A percentile compares a stretch with the other conserved stretches of the same genome.
Conservation (phyloP, 2,113 vertebrate genomes). For the Petrocephalus zakoni region DNA sequence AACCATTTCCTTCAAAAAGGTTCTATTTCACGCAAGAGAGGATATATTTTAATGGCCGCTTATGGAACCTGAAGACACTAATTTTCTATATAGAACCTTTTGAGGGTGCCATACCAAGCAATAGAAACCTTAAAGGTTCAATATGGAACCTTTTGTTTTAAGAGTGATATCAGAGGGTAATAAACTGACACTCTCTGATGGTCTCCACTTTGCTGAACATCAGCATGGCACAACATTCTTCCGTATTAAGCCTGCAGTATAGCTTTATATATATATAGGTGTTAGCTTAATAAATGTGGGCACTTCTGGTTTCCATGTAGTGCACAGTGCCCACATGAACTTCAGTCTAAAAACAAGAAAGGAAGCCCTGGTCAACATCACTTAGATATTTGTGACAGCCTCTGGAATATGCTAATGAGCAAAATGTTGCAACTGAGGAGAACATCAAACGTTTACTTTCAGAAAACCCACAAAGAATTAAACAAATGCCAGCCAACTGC, state of each 20-base stretch:
- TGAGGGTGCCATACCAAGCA: no score
- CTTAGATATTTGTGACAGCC: background rate
- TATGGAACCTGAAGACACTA: no score
- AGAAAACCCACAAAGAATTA: background rate
- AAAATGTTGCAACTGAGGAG: no score
- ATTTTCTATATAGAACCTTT: no score
- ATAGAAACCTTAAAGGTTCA: no score
- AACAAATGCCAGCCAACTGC: background rate
- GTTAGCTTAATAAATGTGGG: background rate
- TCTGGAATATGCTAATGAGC: background rate
- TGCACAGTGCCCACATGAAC: background rate
- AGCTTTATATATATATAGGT: background rate
- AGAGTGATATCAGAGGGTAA: background rate
- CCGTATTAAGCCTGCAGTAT: background rate
- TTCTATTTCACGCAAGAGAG: no score
- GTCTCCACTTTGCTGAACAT: background rate
- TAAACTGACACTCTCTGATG: background rate
- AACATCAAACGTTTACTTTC: constrained; percentile 3
- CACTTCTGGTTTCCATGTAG: background rate
- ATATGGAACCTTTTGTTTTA: no score
- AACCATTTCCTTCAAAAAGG: no score
- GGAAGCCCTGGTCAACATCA: background rate
- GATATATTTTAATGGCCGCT: no score
- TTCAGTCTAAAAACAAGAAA: background rate
- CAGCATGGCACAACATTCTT: background rate